phyloP scores from a whole-genome alignment of 2,113 vertebrate genomes.

The Passer montanus region DNA sequence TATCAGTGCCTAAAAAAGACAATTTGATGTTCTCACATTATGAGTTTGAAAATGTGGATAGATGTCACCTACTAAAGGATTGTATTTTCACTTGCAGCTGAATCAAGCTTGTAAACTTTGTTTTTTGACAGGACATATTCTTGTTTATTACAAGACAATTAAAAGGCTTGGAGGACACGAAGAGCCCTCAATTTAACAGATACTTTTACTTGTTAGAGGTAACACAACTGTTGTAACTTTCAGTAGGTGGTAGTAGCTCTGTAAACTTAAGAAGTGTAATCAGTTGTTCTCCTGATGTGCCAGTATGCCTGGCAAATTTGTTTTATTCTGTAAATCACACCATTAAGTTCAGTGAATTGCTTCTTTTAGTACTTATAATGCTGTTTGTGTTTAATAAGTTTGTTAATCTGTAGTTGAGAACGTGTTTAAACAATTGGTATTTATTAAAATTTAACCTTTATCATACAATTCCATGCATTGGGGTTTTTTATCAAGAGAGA shows the following conservation, averaged over 20 bases:
- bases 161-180: constrained; percentile 98
- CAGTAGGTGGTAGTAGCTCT: neutral
- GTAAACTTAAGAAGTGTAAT: neutral
- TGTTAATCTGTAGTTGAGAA: neutral
- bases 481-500: neutral
- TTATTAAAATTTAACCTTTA: neutral
- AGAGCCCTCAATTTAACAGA: constrained; percentile 99
- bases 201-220: constrained; percentile 99
- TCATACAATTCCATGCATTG: neutral
- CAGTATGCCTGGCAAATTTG: neutral
- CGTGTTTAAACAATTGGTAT: neutral
- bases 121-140: constrained; percentile 92
- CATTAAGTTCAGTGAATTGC: neutral
- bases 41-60: neutral
- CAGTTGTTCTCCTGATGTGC: neutral
- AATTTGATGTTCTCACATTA: neutral
- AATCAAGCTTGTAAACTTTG: constrained; percentile 11
- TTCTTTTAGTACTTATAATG: neutral
- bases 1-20: neutral
- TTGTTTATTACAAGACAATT: constrained; percentile 99
- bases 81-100: neutral
- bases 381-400: neutral
- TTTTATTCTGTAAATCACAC: neutral
- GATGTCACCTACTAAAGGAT: neutral
- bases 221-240: constrained; percentile 31